Conservation (phyloP, 2,888 invertebrate genomes). For the Galerucella pusilla region DNA sequence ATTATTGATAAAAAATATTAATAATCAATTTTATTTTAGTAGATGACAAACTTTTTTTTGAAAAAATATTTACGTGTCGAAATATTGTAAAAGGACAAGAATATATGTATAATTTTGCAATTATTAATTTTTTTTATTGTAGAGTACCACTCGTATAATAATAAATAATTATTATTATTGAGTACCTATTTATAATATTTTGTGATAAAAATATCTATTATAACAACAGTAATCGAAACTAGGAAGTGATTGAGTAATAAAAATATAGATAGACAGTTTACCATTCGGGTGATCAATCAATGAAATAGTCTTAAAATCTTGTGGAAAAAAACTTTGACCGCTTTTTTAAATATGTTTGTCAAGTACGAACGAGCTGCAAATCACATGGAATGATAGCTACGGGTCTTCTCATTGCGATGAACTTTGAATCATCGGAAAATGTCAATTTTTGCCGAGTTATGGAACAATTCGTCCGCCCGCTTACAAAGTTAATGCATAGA, state of each 20-base stretch:
- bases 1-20: slow-evolving; percentile 4
- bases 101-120: neutral
- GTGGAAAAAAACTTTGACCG: no score
- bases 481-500: no score
- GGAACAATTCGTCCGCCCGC: no score
- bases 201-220: neutral
- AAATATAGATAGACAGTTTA: neutral
- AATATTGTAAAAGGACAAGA: neutral
- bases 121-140: neutral
- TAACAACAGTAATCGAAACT: neutral
- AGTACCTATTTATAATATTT: neutral
- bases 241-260: neutral
- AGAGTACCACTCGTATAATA: neutral
- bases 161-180: neutral
- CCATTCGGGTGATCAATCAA: no score
- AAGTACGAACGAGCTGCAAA: no score
- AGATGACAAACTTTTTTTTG: neutral
- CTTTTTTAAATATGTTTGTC: no score
- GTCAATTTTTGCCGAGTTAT: no score
- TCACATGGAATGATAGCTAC: no score
- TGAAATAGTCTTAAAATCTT: no score
- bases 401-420: no score
- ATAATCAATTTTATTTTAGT: slow-evolving; percentile 3
- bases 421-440: no score
- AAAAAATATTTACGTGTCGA: neutral